Evolutionary conservation across 2,888 invertebrate species (phyloP).

Genomic region (Candidula unifasciata): DNA sequence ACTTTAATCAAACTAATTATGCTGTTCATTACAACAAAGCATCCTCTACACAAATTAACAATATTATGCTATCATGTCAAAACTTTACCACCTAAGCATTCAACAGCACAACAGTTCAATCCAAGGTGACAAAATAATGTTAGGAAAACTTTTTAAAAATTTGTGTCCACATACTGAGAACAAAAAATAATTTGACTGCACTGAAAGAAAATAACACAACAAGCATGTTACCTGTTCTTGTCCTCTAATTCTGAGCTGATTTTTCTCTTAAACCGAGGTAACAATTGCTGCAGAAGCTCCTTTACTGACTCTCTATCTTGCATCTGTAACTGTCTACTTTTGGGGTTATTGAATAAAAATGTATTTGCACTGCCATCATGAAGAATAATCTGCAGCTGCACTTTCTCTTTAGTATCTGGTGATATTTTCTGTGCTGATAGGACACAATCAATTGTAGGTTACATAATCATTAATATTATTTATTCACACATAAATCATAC

Average conservation of each 20-base stretch:
- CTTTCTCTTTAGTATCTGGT: slow-evolving; percentile 97
- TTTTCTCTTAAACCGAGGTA: slow-evolving; percentile 95
- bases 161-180: too few relatives aligned
- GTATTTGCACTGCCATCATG: slow-evolving; percentile 96
- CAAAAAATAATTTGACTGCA: too few relatives aligned
- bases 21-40: too few relatives aligned
- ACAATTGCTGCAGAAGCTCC: slow-evolving; percentile 90
- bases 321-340: slow-evolving; percentile 88
- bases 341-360: slow-evolving; percentile 96
- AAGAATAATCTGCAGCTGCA: slow-evolving; percentile 96
- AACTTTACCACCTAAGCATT: too few relatives aligned
- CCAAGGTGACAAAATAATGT: too few relatives aligned
- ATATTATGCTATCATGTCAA: too few relatives aligned
- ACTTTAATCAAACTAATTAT: too few relatives aligned
- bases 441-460: neutral
- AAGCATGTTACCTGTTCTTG: slow-evolving; percentile 83
- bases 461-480: too few relatives aligned
- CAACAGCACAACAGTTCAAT: too few relatives aligned
- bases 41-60: too few relatives aligned
- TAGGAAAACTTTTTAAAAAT: too few relatives aligned
- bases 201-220: neutral
- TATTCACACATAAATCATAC: too few relatives aligned
- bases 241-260: slow-evolving; percentile 93
- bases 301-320: slow-evolving; percentile 95
- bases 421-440: slow-evolving; percentile 92